Conservation (phyloP, 2,113 vertebrate species). For the Crocuta crocuta region DNA sequence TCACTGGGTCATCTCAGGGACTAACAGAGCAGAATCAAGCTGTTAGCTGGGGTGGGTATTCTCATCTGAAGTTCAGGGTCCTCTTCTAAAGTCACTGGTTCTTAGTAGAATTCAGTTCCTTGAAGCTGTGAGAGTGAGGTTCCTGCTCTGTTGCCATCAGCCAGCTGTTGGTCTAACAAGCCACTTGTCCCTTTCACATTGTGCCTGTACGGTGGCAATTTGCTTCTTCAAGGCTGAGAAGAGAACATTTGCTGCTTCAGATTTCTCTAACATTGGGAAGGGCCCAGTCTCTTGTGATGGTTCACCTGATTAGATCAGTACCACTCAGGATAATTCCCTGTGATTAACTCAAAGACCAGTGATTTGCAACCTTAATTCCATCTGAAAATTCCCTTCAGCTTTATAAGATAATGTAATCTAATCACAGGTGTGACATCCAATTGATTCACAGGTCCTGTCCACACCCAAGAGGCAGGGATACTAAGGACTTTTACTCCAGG, state of each 20-base stretch:
- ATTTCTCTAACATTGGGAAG: neutral
- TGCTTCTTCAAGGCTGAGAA: neutral
- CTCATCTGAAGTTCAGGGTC: neutral
- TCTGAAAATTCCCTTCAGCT: neutral
- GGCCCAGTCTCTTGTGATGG: neutral
- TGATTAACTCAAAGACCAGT: neutral
- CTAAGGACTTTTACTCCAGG: neutral
- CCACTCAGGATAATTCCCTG: neutral
- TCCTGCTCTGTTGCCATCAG: neutral
- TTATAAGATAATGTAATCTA: neutral
- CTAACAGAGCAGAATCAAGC: neutral
- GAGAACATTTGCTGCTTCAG: neutral
- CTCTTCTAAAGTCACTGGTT: neutral
- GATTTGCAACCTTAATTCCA: neutral
- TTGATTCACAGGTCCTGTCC: neutral
- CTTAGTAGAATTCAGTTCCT: neutral
- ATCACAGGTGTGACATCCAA: neutral
- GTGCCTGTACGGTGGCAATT: neutral
- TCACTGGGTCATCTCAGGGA: neutral
- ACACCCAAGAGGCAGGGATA: neutral
- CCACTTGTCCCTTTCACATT: neutral
- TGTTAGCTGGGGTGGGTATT: neutral
- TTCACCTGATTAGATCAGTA: neutral
- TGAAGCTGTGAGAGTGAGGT: neutral
- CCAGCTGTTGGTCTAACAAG: neutral